Evolutionary conservation across 1,140 invertebrate species (phyloP), one percentile per base, ranked within the genome.

Genomic region (Zaprionus davidi): DNA sequence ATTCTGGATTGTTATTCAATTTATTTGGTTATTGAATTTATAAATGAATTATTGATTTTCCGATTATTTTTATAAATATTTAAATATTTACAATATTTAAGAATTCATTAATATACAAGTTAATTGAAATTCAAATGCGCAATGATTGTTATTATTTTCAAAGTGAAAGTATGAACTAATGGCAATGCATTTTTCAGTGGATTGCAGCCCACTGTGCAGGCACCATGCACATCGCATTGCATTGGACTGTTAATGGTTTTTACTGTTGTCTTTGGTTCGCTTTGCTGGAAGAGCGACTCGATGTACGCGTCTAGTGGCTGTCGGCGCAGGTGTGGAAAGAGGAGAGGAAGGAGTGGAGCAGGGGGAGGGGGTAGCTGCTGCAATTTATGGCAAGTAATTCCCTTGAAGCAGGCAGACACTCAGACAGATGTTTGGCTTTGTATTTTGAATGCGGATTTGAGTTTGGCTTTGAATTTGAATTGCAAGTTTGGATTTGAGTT

Each of bases 381-480:
- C 75, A 82, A 76, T 76, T 76, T 79, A 79, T 82, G 83, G 73
- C 71, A 87, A 80, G 79, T 79, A 72, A 87, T 82, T 73, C 71
- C 76, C 82, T 79, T 79, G 71, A 68, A 46, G 17, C 60, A 70
- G 63, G 34, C 69, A 67, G 36, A 46, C n/a, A 46, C 78, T 55
- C 64, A 65, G 57, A 36, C 26, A 51, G 24, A 22, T 51, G 46
- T 51, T 62, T 24, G 38, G 36, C 53, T 58, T 31, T 26, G 24
- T 17, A 38, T 34, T 36, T 57, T 22, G n/a, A 7, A 36, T 36
- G 46, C 26, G 24, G 17, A 2, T 67, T 72, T 72, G 64, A 59
- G 5, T 68, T 66, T 57, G 49, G 5, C 0, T 65, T 60, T 46
- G 17, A 3, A 0, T 67, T 67, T 67, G 34, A 38, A 1, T 46